These are phyloP conservation scores for Urocitellus parryii DNA, from an alignment of 2,113 vertebrate species.

Conservation along the genomic window DNA sequence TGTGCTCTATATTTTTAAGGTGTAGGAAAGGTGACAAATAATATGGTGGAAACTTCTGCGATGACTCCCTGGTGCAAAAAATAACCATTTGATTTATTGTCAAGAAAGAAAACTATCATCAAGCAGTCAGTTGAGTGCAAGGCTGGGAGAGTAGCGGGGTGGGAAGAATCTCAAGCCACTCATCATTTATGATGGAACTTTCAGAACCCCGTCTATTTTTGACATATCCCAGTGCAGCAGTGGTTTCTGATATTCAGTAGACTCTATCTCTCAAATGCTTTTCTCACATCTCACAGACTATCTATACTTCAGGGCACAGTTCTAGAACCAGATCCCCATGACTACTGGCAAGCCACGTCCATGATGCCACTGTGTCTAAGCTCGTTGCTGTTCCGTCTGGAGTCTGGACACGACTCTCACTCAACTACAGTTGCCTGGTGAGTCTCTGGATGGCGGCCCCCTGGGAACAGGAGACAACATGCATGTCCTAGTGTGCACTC, in stretches of 20 bases:
- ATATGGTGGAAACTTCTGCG: slow-evolving; percentile 1
- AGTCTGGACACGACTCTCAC: background rate
- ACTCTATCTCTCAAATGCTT: background rate
- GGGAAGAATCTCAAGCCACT: background rate
- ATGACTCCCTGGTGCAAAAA: background rate
- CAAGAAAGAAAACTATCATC: background rate
- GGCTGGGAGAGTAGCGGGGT: background rate
- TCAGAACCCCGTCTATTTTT: slow-evolving; percentile 38
- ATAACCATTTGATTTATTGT: slow-evolving; percentile 28
- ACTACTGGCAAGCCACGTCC: background rate
- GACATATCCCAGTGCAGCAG: background rate
- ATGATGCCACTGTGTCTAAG: background rate
- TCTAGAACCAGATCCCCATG: background rate
- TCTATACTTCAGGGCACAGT: background rate
- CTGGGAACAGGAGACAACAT: rapidly evolving
- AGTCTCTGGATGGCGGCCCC: background rate
- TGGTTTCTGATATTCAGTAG: background rate
- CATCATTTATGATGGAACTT: background rate
- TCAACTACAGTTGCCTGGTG: rapidly evolving
- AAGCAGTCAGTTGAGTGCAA: background rate
- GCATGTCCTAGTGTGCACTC: background rate
- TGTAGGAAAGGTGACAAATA: slow-evolving; percentile 18
- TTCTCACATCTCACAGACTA: background rate
- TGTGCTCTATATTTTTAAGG: slow-evolving; percentile 34
- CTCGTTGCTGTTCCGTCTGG: background rate